Base-by-base conservation (phyloP, 2,113 vertebrate genomes). In the Tragelaphus scriptus region DNA sequence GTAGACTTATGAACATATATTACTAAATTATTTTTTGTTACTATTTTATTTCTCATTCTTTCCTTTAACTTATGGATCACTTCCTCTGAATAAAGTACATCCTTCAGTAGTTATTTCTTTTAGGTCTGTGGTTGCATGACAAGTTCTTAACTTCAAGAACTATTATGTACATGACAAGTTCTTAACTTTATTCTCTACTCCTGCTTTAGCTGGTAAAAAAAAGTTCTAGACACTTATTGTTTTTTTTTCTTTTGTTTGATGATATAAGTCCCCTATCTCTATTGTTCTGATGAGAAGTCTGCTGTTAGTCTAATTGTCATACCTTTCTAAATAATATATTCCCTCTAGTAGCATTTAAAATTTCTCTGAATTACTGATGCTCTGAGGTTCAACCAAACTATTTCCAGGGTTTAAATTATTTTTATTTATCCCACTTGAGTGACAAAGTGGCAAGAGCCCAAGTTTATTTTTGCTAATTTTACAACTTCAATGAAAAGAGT, bases 401-500 rank as follows among this genome's bases (percentile, higher is more conserved):
- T 47, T 95, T 55, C 44, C 32, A 89, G 71, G 53, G 44, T 84
- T 84, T 55, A 59, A 55, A 56, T 86, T 94, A 40, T 79, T 97
- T 95, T 21, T 87, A 84, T 85, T 94, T 89, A 58, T 80, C 40
- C 36, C 63, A 47, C 63, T 84, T 85, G 71, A 49, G 17, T 96
- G 44, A 89, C 30, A 19, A 59, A 87, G 65, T 71, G 19, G 47
- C 25, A 51, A 59, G 17, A 90, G 9, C 25, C 26, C 30, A 56
- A 30, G 17, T 71, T 79, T 79, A 94, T 84, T 97, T 95, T 80
- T 90, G 49, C 61, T 91, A 59, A 84, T 90, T 55, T 89, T 85
- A 94, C 21, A 95, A 68, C 32, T 3, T 28, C 61, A 85, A 49
- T 40, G 32, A 71, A 58, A 77, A 79, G 23, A 80, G 17, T 21